phyloP scores from a whole-genome alignment of 2,888 invertebrate species.

The Cataglyphis albicans region DNA sequence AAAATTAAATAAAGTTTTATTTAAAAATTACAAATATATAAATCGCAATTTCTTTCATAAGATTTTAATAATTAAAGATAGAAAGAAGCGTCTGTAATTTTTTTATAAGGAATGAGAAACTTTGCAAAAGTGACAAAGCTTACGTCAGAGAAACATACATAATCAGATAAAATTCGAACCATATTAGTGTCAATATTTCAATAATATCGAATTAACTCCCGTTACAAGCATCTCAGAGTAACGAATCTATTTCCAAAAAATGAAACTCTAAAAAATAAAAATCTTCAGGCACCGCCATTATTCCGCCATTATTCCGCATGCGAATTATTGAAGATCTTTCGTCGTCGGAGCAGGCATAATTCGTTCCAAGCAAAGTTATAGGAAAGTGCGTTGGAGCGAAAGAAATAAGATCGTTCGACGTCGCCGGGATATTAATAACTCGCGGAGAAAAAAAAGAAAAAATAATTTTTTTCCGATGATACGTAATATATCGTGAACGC shows the following conservation, averaged over 20 bases:
- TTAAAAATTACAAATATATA: background rate
- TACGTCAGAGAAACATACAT: background rate
- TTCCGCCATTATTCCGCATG: slow-evolving; percentile 29
- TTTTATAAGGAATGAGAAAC: background rate
- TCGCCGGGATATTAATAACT: background rate
- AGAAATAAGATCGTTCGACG: background rate
- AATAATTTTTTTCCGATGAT: slow-evolving; percentile 47
- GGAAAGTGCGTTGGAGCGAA: background rate
- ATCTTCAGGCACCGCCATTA: background rate
- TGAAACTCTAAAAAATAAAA: background rate
- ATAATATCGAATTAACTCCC: background rate
- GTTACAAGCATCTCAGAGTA: background rate
- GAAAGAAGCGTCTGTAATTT: background rate
- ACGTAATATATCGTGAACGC: slow-evolving; percentile 32
- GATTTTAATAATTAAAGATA: background rate
- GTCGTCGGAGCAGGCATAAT: background rate
- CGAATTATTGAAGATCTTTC: slow-evolving; percentile 20
- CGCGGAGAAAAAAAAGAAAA: background rate
- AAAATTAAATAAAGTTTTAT: slow-evolving; percentile 14
- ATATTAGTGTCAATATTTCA: background rate
- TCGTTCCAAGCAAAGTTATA: background rate
- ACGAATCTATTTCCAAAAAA: background rate
- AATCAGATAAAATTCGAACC: background rate
- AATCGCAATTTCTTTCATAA: background rate
- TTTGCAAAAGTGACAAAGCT: background rate